Evolutionary conservation across 1,140 invertebrate species (phyloP), one percentile per base, ranked within the genome.

Genomic region (Charaxes varanes): DNA sequence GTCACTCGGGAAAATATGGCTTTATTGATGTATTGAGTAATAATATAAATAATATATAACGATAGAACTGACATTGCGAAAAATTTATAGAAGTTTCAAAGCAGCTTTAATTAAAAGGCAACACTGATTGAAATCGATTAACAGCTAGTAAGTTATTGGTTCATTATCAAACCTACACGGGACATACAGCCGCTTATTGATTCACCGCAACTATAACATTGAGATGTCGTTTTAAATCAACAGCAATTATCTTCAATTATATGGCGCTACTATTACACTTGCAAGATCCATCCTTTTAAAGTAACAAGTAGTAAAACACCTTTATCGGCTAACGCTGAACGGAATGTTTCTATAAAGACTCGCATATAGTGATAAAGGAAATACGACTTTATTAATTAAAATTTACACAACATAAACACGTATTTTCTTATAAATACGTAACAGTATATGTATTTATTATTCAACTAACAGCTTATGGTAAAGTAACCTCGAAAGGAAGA

Each of bases 251-350:
- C 26, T 48, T 19, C 44, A 51, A 58, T 58, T 58, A 53, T 41
- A 48, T 32, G 53, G 52, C 47, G 52, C 44, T 53, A 58, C 32
- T 34, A 43, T 55, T 55, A 30, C 45, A 41, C 52, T 51, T 32
- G 28, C 58, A 35, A 36, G 53, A 61, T 69, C 58, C 49, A 40
- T 59, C 57, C 62, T 62, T 69, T 59, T 71, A 68, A 52, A 71
- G 60, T 52, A 53, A 54, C 42, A 64, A 27, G 38, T 47, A 59
- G 63, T 71, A 71, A 73, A 45, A 65, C 53, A 51, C 56, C 56
- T 63, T 66, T 62, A 66, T 61, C 32, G 62, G 50, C 37, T 30
- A 52, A 36, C 12, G 18, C 11, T 7, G 14, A 12, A 16, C 4
- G 15, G 14, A 10, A 31, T 17, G 1, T 31, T 17, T 23, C 10